These are phyloP conservation scores for Drosophila mayri DNA, from an alignment of 1,140 invertebrate species.

Conservation along the genomic window DNA sequence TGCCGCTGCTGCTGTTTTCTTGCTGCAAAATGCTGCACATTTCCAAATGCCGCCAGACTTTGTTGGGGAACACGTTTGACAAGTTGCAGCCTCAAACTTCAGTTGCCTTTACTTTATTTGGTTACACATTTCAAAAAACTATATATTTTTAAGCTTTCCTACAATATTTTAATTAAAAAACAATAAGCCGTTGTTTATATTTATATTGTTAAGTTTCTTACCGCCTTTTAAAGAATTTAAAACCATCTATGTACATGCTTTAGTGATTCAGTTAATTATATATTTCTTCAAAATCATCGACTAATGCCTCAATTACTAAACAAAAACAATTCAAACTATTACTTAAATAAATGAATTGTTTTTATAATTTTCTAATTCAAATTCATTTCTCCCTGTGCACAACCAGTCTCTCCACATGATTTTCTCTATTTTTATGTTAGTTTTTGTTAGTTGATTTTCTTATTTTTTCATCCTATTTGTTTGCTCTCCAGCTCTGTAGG, in stretches of 20 bases:
- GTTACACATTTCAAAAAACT: conserved; percentile 9
- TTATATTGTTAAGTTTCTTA: neutral
- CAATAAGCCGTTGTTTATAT: neutral
- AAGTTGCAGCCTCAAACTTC: conserved; percentile 66
- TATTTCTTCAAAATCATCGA: neutral
- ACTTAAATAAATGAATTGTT: neutral
- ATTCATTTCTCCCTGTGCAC: conserved; percentile 6
- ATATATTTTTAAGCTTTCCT: neutral
- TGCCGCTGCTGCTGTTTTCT: conserved; percentile 27
- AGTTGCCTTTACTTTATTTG: conserved; percentile 32
- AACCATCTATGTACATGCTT: too few species aligned
- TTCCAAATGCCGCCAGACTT: conserved; percentile 73
- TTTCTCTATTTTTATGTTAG: conserved; percentile 80
- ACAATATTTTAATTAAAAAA: neutral
- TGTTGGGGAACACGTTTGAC: conserved; percentile 78
- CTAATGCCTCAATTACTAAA: neutral
- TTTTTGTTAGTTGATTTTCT: conserved; percentile 37
- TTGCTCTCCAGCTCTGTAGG: conserved; percentile 21
- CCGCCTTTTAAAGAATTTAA: neutral
- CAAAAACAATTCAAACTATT: too few species aligned
- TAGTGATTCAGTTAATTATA: neutral
- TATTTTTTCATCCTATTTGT: conserved; percentile 6
- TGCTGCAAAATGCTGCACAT: conserved; percentile 71
- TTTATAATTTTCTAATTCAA: neutral
- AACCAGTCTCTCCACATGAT: conserved; percentile 71